These are phyloP conservation scores for Acanthochromis polyacanthus DNA, from an alignment of 2,113 vertebrate species.

Conservation along the genomic window DNA sequence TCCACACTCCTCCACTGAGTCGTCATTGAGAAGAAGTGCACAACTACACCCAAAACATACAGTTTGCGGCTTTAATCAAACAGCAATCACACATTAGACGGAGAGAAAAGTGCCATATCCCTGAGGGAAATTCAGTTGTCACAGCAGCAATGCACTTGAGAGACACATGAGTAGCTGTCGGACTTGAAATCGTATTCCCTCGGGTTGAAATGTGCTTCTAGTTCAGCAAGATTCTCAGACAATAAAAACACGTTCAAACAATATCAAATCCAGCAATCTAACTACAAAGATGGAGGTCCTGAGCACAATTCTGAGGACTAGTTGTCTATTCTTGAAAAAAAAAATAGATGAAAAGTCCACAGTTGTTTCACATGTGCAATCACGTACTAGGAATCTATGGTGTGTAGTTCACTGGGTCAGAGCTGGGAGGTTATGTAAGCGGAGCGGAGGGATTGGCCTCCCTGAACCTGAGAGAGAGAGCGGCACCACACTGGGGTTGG, in stretches of 20 bases:
- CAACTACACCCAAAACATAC: background rate
- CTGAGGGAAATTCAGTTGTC: constrained; percentile 49
- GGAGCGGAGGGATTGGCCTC: constrained; percentile 44
- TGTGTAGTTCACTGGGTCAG: constrained; percentile 71
- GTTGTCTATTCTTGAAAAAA: constrained; percentile 15
- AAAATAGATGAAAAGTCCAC: constrained; percentile 8
- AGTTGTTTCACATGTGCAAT: constrained; percentile 36
- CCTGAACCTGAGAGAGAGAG: constrained; percentile 56
- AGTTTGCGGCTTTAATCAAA: constrained; percentile 53
- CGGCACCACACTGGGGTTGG: constrained; percentile 40
- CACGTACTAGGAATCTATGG: constrained; percentile 24
- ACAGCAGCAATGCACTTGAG: constrained; percentile 39
- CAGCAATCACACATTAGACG: constrained; percentile 35
- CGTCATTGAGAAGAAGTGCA: constrained; percentile 2
- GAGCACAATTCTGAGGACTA: background rate
- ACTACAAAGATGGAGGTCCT: constrained; percentile 2
- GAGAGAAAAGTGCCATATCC: constrained; percentile 31
- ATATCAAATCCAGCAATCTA: constrained; percentile 10
- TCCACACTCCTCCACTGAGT: background rate
- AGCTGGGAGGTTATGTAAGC: constrained; percentile 62
- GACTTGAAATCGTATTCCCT: constrained; percentile 38
- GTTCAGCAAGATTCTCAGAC: constrained; percentile 24
- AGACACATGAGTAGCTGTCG: constrained; percentile 21
- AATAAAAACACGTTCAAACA: constrained; percentile 40
- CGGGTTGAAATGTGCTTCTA: constrained; percentile 29